Conservation (phyloP, 30 jellyfish, hydroid and myxozoan genomes). For the Pelagia noctiluca region DNA sequence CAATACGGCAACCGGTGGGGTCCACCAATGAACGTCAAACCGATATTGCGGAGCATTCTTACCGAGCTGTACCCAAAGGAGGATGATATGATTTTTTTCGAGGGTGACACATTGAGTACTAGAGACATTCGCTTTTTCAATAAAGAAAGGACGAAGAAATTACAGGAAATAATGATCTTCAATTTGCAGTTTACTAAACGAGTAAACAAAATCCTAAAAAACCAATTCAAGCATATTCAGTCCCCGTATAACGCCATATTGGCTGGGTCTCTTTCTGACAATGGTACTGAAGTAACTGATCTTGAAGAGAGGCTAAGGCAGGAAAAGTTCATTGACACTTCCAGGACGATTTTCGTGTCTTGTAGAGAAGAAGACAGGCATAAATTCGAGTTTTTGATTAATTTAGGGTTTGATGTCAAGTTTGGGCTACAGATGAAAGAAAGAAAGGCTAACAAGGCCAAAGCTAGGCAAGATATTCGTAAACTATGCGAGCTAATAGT, state of each 20-base stretch:
- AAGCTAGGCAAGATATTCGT: slow-evolving; percentile 13
- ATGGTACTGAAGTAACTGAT: slow-evolving; percentile 9
- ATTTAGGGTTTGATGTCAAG: slow-evolving; percentile 63
- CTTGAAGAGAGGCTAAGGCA: slow-evolving; percentile 32
- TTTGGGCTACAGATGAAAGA: slow-evolving; percentile 38
- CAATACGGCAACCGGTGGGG: slow-evolving; percentile 92
- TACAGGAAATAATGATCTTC: slow-evolving; percentile 81
- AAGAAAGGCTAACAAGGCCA: not conserved
- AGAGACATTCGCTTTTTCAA: slow-evolving; percentile 85
- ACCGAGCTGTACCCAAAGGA: slow-evolving; percentile 76
- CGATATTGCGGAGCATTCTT: slow-evolving; percentile 79
- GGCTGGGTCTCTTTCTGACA: slow-evolving; percentile 66
- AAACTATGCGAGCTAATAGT: slow-evolving; percentile 60
- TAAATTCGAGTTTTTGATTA: slow-evolving; percentile 42
- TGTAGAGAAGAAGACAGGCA: slow-evolving; percentile 42
- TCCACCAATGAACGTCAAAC: slow-evolving; percentile 88
- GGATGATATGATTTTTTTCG: slow-evolving; percentile 76
- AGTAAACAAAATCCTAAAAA: slow-evolving; percentile 41
- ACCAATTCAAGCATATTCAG: slow-evolving; percentile 53
- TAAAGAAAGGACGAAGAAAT: slow-evolving; percentile 60
- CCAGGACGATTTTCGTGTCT: slow-evolving; percentile 52
- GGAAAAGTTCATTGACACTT: slow-evolving; percentile 15
- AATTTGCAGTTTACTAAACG: slow-evolving; percentile 75
- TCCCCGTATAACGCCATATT: slow-evolving; percentile 75
- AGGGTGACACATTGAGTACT: slow-evolving; percentile 90